Evolutionary conservation across 2,113 vertebrate genomes (phyloP), one percentile per base, ranked within the genome.

Genomic region (Malaclemys terrapin): DNA sequence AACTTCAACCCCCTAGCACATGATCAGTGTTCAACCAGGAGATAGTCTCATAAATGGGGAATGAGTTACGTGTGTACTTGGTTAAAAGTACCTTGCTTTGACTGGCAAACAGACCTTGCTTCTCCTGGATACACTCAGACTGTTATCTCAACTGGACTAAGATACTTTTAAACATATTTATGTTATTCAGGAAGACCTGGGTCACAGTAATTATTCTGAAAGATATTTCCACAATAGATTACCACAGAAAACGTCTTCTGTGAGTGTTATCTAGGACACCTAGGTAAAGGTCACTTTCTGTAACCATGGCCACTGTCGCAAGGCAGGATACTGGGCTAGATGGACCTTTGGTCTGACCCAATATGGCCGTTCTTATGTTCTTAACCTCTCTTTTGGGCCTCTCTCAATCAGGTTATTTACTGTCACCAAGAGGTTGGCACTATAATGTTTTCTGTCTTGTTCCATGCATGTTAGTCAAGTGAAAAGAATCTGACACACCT

Each of bases 31-130:
- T 85, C 85, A 93, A 16, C 47, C 42, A 69, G 50, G 38, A 91
- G 8, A 42, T 10, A 52, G 16, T 49, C 54, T 49, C 38, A 53
- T 1, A 4, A 6, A 53, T 0, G 1, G 35, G 14, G 53, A 35
- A 3, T 3, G 25, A 79, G 19, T 22, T 88, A 38, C 1, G 65
- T 0, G 12, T 38, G 14, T 24, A 79, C 84, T 50, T 9, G 10
- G 31, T 17, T 49, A n/a, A n/a, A 76, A 93, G 62, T 47, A 90
- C 69, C 56, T 49, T 89, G 38, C 9, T 62, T 82, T 57, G 29
- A 14, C 29, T 29, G 57, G 19, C 45, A 17, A 93, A 52, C 56
- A 94, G 56, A 80, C 52, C 3, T 24, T 81, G 25, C 49, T 82
- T 75, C 54, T 87, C 13, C 47, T 84, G 38, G 24, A 87, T 81